These are phyloP conservation scores for Prionace glauca DNA, from an alignment of 2,797 vertebrate genomes.

Conservation along the genomic window DNA sequence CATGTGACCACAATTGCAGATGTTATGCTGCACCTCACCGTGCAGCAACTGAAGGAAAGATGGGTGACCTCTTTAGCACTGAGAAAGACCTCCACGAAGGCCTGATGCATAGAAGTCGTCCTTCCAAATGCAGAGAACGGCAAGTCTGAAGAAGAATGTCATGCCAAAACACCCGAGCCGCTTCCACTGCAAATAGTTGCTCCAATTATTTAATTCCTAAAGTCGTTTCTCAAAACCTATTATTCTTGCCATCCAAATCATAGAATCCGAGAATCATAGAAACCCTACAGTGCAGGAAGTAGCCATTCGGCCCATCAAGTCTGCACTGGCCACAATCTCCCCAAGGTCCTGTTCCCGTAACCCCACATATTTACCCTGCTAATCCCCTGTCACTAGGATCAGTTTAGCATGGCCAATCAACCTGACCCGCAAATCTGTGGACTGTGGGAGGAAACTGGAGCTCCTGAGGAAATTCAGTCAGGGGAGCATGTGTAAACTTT, in stretches of 20 bases:
- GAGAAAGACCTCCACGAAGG: not conserved
- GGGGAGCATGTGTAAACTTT: no score
- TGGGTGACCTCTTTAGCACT: not conserved
- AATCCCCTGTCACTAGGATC: no score
- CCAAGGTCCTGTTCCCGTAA: no score
- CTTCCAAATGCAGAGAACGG: not conserved
- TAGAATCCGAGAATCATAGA: no score
- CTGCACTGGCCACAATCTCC: no score
- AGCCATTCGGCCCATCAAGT: no score
- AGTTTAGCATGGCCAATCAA: no score
- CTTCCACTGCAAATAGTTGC: not conserved
- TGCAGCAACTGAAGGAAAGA: not conserved
- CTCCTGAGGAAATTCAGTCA: no score
- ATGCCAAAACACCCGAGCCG: not conserved
- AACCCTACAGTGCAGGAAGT: no score
- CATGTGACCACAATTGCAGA: not conserved
- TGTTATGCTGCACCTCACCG: not conserved
- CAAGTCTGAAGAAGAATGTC: not conserved
- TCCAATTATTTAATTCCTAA: not conserved
- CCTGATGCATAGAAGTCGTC: not conserved
- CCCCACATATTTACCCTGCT: no score
- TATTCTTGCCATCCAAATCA: not conserved
- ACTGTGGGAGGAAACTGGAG: no score
- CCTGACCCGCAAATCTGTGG: no score
- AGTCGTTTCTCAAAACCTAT: not conserved